These are phyloP conservation scores for Lingula anatina DNA, from an alignment of 2,888 invertebrate species.

Conservation along the genomic window DNA sequence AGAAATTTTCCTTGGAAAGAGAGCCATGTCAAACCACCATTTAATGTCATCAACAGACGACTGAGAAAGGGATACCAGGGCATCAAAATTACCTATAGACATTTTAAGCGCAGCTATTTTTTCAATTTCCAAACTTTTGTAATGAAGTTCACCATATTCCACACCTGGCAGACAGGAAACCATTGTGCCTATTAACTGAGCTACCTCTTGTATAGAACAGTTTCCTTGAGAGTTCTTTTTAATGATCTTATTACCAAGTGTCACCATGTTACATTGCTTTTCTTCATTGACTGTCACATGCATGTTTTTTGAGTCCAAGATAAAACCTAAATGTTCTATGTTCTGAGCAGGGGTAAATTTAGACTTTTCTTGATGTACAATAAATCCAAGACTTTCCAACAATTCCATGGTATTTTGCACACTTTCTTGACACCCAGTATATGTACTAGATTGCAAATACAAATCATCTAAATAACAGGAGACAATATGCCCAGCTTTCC, in stretches of 20 bases:
- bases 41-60: neutral
- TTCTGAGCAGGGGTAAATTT: neutral
- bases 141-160: neutral
- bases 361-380: neutral
- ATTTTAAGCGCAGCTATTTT: neutral
- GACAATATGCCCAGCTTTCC: too few relatives aligned
- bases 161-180: neutral
- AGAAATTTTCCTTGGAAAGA: neutral
- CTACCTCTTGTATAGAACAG: constrained; percentile 3
- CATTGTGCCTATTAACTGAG: neutral
- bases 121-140: neutral
- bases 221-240: neutral
- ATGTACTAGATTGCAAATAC: too few relatives aligned
- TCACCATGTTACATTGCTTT: neutral
- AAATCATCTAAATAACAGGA: too few relatives aligned
- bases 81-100: neutral
- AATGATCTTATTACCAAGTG: neutral
- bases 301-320: neutral
- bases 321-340: neutral
- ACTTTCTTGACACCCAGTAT: neutral
- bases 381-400: neutral
- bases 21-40: constrained; percentile 2
- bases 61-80: neutral
- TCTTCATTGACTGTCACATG: neutral
- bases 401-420: neutral